Conservation (phyloP, 2,113 vertebrate species). For the Empidonax alnorum region DNA sequence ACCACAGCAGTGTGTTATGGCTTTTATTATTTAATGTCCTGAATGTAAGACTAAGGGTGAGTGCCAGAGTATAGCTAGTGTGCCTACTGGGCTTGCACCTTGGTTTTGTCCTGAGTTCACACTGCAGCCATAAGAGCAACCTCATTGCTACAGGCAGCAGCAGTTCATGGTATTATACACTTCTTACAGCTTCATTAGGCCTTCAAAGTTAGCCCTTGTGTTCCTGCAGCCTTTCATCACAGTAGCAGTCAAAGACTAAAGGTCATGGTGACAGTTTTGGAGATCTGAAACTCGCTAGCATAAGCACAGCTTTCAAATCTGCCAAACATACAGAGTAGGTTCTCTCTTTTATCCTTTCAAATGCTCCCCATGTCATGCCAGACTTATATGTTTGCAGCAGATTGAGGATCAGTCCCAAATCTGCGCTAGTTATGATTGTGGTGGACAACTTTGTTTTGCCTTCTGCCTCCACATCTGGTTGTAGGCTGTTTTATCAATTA, state of each 20-base stretch:
- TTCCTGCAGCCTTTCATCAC: not conserved
- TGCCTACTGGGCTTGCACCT: not conserved
- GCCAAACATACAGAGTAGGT: not conserved
- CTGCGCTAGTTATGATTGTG: not conserved
- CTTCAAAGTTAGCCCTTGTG: not conserved
- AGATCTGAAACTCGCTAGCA: fast-evolving
- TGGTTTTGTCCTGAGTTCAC: not conserved
- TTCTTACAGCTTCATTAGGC: not conserved
- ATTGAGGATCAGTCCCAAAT: not conserved
- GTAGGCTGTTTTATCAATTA: not conserved
- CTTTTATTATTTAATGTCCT: not conserved
- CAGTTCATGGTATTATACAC: not conserved
- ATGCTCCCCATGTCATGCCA: not conserved
- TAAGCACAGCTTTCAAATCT: not conserved
- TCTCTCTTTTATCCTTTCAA: not conserved
- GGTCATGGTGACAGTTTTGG: not conserved
- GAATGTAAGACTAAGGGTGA: not conserved
- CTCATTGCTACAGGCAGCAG: not conserved
- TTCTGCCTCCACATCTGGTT: not conserved
- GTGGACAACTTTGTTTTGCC: not conserved
- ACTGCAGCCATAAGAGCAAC: not conserved
- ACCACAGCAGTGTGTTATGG: not conserved
- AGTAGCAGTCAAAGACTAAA: not conserved
- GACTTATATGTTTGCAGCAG: not conserved
- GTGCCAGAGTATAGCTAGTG: fast-evolving